Evolutionary conservation across 2,113 vertebrate genomes (phyloP).

Genomic region (Semicossyphus pulcher): DNA sequence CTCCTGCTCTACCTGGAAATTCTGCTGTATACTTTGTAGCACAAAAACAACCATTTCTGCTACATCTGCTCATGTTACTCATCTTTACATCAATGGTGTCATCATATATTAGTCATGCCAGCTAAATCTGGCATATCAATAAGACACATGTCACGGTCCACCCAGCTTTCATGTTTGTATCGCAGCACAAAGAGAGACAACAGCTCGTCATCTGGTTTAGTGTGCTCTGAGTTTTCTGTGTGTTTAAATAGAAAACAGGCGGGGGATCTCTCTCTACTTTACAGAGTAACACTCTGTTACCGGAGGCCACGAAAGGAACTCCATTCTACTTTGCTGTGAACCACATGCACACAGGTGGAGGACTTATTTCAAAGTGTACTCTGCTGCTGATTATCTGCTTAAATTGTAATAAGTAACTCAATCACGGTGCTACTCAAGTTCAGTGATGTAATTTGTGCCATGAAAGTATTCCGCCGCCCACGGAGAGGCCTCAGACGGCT

Average conservation of each 20-base stretch:
- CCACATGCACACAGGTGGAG: slow-evolving; percentile 12
- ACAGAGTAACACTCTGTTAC: slow-evolving; percentile 10
- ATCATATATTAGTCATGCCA: slow-evolving; percentile 51
- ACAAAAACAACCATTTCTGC: slow-evolving; percentile 29
- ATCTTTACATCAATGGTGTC: slow-evolving; percentile 50
- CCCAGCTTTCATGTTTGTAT: slow-evolving; percentile 59
- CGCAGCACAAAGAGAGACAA: slow-evolving; percentile 45
- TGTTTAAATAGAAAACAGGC: slow-evolving; percentile 56
- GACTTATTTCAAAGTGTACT: slow-evolving; percentile 34
- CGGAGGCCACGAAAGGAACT: slow-evolving; percentile 1
- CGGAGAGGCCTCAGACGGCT: slow-evolving; percentile 27
- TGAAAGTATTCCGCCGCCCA: slow-evolving; percentile 9
- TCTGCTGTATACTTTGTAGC: slow-evolving; percentile 7
- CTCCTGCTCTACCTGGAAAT: no score
- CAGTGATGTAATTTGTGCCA: slow-evolving; percentile 5
- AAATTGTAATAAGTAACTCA: slow-evolving; percentile 42
- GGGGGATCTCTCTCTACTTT: slow-evolving; percentile 17
- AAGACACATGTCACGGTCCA: slow-evolving; percentile 53
- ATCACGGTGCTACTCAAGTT: slow-evolving; percentile 25
- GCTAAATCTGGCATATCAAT: slow-evolving; percentile 48
- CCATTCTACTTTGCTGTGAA: slow-evolving; percentile 5
- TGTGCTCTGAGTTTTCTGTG: slow-evolving; percentile 18
- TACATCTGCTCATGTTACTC: slow-evolving; percentile 56
- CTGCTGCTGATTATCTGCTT: slow-evolving; percentile 40
- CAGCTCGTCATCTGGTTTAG: slow-evolving; percentile 55